Base-by-base conservation (phyloP, 2,888 invertebrate species). In the Agonum fuliginosum region DNA sequence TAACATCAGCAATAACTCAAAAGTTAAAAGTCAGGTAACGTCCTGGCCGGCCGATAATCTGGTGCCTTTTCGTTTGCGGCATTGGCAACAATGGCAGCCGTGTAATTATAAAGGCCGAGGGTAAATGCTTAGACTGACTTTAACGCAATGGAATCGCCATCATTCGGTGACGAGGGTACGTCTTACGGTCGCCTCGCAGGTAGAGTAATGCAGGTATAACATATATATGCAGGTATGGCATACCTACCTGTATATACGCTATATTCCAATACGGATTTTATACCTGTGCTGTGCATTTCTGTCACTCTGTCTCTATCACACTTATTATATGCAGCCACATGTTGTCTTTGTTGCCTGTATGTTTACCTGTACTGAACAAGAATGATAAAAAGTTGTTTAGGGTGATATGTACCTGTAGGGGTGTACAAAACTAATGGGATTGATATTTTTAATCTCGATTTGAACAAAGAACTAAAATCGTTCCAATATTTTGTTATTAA, bases 351-450 rank as follows among this genome's bases (percentile, higher is more conserved):
- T 54, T 54, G 43, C 82, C 81, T 81, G 81, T 81, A 48, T 81
- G 80, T 81, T 81, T 81, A 81, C 81, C 81, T 80, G 81, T 81
- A 81, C 80, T 80, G 80, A 81, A 81, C 82, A 81, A 82, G 82
- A 82, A 82, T 83, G 83, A 84, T 84, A 84, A 84, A 84, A 84
- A 84, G 83, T 83, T 81, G 83, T 83, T 82, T 83, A 82, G 81
- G 37, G 34, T 58, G 74, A 75, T 75, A 75, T 75, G 75, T 75
- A 75, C 48, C 51, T 75, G 75, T 37, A 75, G 75, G 75, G 75
- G 22, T 75, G 75, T 48, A 62, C 75, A 75, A 46, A 48, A 30
- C 43, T 43, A n/a, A 62, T 62, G 12, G 5, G 10, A 62, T 30
- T 30, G 14, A 62, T 30, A 62, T 62, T 62, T 62, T 62, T 30